Conservation (phyloP, 2,888 invertebrate species). For the Azorinus chamasolen region DNA sequence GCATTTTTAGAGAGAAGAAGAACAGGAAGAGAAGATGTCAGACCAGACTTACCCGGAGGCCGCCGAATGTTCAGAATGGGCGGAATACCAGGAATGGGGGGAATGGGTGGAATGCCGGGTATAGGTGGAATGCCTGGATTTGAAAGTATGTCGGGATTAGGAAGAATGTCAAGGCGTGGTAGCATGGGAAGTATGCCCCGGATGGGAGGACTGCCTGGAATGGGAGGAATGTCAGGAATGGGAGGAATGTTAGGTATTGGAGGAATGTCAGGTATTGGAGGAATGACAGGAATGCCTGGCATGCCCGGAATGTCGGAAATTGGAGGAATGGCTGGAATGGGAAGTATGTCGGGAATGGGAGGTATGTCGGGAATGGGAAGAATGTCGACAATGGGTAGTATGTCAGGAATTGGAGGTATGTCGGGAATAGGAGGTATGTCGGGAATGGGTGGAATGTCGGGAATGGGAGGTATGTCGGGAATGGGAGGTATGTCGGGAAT, state of each 20-base stretch:
- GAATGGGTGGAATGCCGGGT: background rate
- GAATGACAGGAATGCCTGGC: too few relatives aligned
- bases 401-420: background rate
- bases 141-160: background rate
- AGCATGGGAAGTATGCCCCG: background rate
- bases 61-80: background rate
- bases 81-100: conserved; percentile 1
- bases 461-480: background rate
- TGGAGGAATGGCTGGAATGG: background rate
- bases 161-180: conserved; percentile 1
- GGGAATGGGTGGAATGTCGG: background rate
- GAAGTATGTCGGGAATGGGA: background rate
- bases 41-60: conserved; percentile 1
- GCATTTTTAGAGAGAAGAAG: conserved; percentile 10
- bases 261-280: too few relatives aligned
- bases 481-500: background rate
- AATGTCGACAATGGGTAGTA: too few relatives aligned
- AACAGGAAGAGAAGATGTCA: background rate
- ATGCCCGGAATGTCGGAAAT: background rate
- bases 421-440: background rate
- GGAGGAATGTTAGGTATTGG: background rate
- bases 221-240: background rate
- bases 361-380: background rate
- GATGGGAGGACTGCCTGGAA: background rate
- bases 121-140: background rate